Evolutionary conservation across 2,888 invertebrate genomes (phyloP), one percentile per base, ranked within the genome.

Genomic region (Adelognathus sp.): DNA sequence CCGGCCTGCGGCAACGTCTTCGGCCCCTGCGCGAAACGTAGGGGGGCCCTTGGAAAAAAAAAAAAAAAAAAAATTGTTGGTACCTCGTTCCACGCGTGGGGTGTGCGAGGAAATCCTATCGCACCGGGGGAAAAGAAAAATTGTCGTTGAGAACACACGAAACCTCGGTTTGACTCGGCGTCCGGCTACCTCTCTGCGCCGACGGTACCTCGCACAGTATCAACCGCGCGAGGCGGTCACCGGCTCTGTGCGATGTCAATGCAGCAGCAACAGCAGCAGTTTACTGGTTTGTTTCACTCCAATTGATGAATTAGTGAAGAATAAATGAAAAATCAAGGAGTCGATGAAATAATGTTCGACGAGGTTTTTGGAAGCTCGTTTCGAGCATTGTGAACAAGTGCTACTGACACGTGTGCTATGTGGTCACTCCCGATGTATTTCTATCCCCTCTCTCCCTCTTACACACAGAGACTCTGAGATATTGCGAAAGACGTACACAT

Each of bases 171-270:
- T 27, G 46, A 46, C 54, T 71, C 71, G 75, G 75, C 63, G 44
- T 52, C 44, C 60, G 54, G 54, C 66, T n/a, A n/a, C n/a, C 39
- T 29, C 16, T 54, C 50, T 54, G 64, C 70, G 76, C 70, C 71
- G 75, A 66, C 71, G 74, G 67, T 67, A 54, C 33, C 36, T 24
- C 75, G 75, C 70, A 36, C 66, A 79, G 81, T 81, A 76, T 79
- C 77, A 74, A 77, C 75, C 81, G 79, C 81, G 79, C 79, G 76
- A 79, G 81, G 69, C 81, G 73, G 81, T n/a, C n/a, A 75, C 54
- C 72, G 80, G 80, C 80, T 77, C 69, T 73, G 79, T 81, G 79
- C 77, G 75, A 82, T 82, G 81, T 82, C 80, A 76, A 76, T 82
- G 61, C 75, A 78, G 71, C 74, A 74, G 74, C 64, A 70, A 54